These are phyloP conservation scores for Cherax quadricarinatus DNA, from an alignment of 1,140 invertebrate species.

Conservation along the genomic window DNA sequence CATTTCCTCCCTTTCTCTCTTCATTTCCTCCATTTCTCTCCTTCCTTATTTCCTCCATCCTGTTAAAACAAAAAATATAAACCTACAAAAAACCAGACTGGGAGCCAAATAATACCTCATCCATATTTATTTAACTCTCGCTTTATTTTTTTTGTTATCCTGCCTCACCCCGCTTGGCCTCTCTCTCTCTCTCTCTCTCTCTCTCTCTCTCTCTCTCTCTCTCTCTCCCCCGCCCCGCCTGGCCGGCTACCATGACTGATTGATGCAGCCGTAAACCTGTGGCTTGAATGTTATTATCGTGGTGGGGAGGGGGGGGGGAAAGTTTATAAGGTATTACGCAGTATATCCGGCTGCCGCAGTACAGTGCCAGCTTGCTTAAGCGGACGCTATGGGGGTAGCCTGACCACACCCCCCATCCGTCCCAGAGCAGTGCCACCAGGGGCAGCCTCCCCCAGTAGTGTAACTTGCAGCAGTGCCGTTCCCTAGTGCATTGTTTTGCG, in stretches of 20 bases:
- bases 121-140: conserved; percentile 51
- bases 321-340: conserved; percentile 69
- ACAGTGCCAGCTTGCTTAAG: conserved; percentile 48
- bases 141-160: conserved; percentile 7
- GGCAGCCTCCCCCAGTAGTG: background rate
- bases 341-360: conserved; percentile 48
- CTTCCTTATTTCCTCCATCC: background rate
- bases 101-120: conserved; percentile 55
- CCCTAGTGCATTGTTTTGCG: background rate
- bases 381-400: background rate
- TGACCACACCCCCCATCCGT: background rate
- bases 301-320: conserved; percentile 58
- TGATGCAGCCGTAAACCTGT: conserved; percentile 60
- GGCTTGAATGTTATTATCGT: conserved; percentile 67
- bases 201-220: no score
- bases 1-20: background rate
- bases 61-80: no score
- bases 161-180: no score
- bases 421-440: background rate
- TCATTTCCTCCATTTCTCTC: background rate
- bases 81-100: no score
- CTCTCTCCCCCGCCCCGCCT: background rate
- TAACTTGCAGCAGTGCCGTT: background rate
- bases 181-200: no score
- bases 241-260: conserved; percentile 59